Evolutionary conservation across 2,797 vertebrate genomes (phyloP).

Genomic region (Spinus pinus): DNA sequence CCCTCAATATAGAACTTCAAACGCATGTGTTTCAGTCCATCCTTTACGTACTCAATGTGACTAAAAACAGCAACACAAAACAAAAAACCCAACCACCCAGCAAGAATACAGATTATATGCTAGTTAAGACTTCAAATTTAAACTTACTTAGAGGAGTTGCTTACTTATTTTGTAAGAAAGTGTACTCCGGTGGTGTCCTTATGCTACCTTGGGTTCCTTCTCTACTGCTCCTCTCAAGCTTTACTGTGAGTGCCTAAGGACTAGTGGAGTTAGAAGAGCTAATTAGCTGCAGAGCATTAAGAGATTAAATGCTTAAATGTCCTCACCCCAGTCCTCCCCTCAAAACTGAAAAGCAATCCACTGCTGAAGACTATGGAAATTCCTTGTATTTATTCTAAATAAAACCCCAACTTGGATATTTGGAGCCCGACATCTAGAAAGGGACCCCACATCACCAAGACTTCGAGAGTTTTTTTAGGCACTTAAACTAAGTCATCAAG

Average conservation of each 20-base stretch:
- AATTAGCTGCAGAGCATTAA: neutral
- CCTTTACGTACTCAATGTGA: constrained; percentile 86
- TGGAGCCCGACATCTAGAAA: neutral
- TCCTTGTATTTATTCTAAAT: neutral
- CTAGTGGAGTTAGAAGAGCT: neutral
- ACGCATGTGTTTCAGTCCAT: constrained; percentile 86
- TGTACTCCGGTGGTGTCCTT: neutral
- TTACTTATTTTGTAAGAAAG: neutral
- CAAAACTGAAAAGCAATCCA: neutral
- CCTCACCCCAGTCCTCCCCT: neutral
- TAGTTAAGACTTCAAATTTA: neutral
- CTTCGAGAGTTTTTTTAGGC: neutral
- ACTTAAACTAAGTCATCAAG: neutral
- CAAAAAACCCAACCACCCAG: neutral
- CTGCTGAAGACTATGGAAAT: neutral
- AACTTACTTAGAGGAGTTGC: neutral
- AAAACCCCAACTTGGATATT: rapidly evolving
- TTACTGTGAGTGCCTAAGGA: neutral
- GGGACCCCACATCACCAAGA: neutral
- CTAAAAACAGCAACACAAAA: constrained; percentile 68
- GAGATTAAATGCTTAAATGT: neutral
- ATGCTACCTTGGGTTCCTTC: neutral
- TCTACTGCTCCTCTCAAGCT: neutral
- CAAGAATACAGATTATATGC: neutral
- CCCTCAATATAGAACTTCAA: constrained; percentile 96